Evolutionary conservation across 2,888 invertebrate species (phyloP), one percentile per base, ranked within the genome.

Genomic region (Heliothis peltigera): DNA sequence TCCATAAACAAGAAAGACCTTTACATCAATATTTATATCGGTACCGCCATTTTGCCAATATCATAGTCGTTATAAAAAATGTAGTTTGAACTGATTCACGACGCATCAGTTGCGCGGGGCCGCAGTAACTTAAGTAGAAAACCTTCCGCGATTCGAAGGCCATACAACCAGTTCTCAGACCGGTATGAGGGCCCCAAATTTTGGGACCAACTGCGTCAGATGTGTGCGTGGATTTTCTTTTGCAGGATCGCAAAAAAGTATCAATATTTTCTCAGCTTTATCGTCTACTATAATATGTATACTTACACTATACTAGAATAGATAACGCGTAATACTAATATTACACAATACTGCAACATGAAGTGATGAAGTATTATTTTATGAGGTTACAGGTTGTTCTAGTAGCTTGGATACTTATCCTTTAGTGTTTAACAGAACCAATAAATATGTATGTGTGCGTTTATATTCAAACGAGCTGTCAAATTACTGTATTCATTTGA

Each of bases 101-200:
- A 69, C 81, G 82, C 79, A 84, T 81, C 79, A 77, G 77, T 77
- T 64, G 77, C 63, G 82, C 76, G 89, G 86, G 89, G 89, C 87
- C 91, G 83, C 85, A 87, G 83, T 39, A 39, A 39, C 39, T 39
- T 39, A 39, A 39, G 39, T 86, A 89, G 89, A 89, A 90, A 92
- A 91, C 91, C 90, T 90, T 88, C 88, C 84, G 87, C 82, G 82
- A 67, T 77, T 47, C 85, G 92, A 94, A 93, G 94, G 93, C 89
- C 90, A 86, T 19, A 68, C 63, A 90, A 94, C 94, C 89, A 84
- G 94, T 93, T 93, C 56, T 84, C 66, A 82, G 84, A 90, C 91
- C 90, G 90, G 92, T 91, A 76, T 73, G 75, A 78, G 73, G 71
- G 78, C 77, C 73, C 77, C 77, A 77, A 64, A 69, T 53, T 58